phyloP scores from a whole-genome alignment of 2,113 vertebrate genomes.

The Penelope pileata region DNA sequence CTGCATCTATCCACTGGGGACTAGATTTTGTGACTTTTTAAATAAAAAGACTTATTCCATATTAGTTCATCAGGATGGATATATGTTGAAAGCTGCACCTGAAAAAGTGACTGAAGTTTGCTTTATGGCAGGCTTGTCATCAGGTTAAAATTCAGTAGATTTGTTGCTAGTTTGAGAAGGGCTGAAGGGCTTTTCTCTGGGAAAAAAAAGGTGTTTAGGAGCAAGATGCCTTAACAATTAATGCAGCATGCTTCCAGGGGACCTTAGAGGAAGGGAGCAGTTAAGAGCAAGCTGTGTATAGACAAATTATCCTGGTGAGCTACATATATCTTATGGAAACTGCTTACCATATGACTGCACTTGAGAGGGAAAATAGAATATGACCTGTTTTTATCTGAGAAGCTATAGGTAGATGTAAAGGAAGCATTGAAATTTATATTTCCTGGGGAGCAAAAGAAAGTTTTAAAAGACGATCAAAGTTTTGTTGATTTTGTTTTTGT shows the following conservation, averaged over 20 bases:
- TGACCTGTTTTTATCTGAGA: neutral
- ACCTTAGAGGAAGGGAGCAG: neutral
- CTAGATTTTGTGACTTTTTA: neutral
- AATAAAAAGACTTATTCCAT: neutral
- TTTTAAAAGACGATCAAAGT: neutral
- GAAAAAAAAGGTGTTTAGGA: neutral
- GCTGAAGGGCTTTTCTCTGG: neutral
- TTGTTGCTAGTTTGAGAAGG: neutral
- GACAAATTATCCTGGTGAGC: neutral
- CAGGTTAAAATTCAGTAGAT: neutral
- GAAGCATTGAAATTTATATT: neutral
- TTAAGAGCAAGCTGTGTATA: neutral
- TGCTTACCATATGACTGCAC: neutral
- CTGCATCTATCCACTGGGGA: neutral
- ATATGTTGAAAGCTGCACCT: neutral
- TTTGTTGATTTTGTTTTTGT: neutral
- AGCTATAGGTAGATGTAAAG: neutral
- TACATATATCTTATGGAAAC: neutral
- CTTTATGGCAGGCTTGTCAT: neutral
- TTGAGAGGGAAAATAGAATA: neutral
- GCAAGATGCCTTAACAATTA: neutral
- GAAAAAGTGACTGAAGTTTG: neutral
- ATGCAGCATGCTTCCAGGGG: neutral
- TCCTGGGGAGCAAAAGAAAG: neutral
- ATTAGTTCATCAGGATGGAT: neutral